phyloP scores from a whole-genome alignment of 2,113 vertebrate species.

The Cynoglossus semilaevis region DNA sequence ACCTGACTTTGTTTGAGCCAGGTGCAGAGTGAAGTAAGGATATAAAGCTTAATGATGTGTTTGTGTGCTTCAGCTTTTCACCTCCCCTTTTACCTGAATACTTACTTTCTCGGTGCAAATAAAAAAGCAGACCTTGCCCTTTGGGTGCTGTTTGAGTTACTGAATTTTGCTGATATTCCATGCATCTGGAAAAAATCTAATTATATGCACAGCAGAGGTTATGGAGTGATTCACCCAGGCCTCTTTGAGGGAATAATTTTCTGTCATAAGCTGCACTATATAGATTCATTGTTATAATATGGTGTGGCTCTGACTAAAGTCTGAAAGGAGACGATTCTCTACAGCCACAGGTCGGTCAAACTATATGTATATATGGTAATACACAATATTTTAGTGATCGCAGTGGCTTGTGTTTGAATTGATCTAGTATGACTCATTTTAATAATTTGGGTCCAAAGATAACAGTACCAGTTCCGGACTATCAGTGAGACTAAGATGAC shows the following conservation, averaged over 20 bases:
- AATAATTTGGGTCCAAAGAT: conserved; percentile 41
- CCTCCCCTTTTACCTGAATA: conserved; percentile 22
- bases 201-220: conserved; percentile 46
- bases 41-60: conserved; percentile 24
- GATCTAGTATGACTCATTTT: conserved; percentile 12
- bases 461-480: conserved; percentile 43
- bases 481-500: conserved; percentile 51
- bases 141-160: not conserved
- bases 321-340: conserved; percentile 24
- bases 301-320: conserved; percentile 46
- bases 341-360: conserved; percentile 22
- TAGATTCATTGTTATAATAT: conserved; percentile 53
- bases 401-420: conserved; percentile 1
- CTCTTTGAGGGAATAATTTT: conserved; percentile 60
- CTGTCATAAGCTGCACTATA: conserved; percentile 51
- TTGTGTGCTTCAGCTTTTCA: conserved; percentile 43
- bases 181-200: conserved; percentile 25
- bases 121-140: conserved; percentile 20
- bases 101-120: conserved; percentile 12
- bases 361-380: conserved; percentile 43
- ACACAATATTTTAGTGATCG: conserved; percentile 12
- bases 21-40: conserved; percentile 36
- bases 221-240: conserved; percentile 44
- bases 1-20: not conserved
- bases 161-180: conserved; percentile 44